A percentile compares a stretch with the other conserved stretches of the same genome.
These are phyloP conservation scores for Volucella inflata DNA, from an alignment of 2,888 invertebrate species.

Conservation along the genomic window DNA sequence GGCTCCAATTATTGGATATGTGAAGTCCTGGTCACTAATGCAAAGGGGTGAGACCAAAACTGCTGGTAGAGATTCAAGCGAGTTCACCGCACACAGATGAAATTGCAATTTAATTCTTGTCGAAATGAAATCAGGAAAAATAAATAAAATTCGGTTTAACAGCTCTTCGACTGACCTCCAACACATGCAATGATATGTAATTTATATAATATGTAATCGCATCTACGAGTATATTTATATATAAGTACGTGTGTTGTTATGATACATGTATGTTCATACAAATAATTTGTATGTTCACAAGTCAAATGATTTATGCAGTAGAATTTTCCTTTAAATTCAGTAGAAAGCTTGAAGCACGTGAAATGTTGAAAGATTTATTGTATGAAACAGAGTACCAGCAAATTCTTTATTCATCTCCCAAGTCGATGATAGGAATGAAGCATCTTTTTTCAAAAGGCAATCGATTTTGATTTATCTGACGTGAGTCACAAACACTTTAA, in stretches of 20 bases:
- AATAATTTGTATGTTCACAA: slow-evolving; percentile 27
- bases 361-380: no score
- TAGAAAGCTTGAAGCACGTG: slow-evolving; percentile 51
- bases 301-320: slow-evolving; percentile 49
- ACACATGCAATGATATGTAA: slow-evolving; percentile 63
- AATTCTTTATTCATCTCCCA: slow-evolving; percentile 32
- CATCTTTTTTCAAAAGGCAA: slow-evolving; percentile 35
- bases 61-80: neutral
- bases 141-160: slow-evolving; percentile 67
- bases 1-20: slow-evolving; percentile 62
- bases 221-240: no score
- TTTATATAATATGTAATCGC: neutral
- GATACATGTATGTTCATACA: slow-evolving; percentile 1
- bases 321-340: slow-evolving; percentile 46
- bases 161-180: slow-evolving; percentile 61
- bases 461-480: slow-evolving; percentile 60
- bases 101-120: slow-evolving; percentile 72
- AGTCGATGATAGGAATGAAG: slow-evolving; percentile 42
- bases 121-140: slow-evolving; percentile 73
- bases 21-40: slow-evolving; percentile 14
- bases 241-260: neutral
- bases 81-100: slow-evolving; percentile 43
- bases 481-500: slow-evolving; percentile 3
- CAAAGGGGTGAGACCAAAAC: slow-evolving; percentile 23
- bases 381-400: slow-evolving; percentile 19